Base-by-base conservation (phyloP, 1,140 invertebrate species). In the Orussus abietinus region DNA sequence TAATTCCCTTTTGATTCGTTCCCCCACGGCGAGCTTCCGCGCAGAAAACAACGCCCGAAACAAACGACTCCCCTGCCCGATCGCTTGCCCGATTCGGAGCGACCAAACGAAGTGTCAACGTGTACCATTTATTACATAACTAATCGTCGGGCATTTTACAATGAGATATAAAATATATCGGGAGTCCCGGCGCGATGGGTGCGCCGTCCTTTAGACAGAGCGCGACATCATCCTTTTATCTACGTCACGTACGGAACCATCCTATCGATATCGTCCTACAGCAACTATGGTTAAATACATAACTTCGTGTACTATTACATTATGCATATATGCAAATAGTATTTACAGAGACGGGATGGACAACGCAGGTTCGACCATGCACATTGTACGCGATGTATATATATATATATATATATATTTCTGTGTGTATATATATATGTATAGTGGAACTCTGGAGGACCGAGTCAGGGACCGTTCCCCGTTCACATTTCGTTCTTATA, bases 161-260 rank as follows among this genome's bases (percentile, higher is more conserved):
- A 48, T 57, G 39, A 58, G 54, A 60, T 58, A 58, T 53, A 58
- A 58, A 57, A 58, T 60, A 56, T 60, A 60, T n/a, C n/a, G 47
- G 58, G 45, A 58, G 56, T 51, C 52, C 32, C 42, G 37, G 33
- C 35, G 42, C 7, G 19, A 36, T n/a, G n/a, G n/a, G n/a, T n/a
- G n/a, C n/a, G n/a, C n/a, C n/a, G n/a, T n/a, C n/a, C n/a, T n/a
- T n/a, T n/a, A n/a, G n/a, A n/a, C n/a, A n/a, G n/a, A n/a, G n/a
- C n/a, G n/a, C n/a, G n/a, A n/a, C n/a, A n/a, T n/a, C n/a, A n/a
- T n/a, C n/a, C n/a, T n/a, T n/a, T n/a, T n/a, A n/a, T n/a, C n/a
- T n/a, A n/a, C n/a, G n/a, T n/a, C n/a, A n/a, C n/a, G n/a, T n/a
- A n/a, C n/a, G n/a, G n/a, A n/a, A n/a, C n/a, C n/a, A n/a, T n/a